A percentile compares a stretch with the other conserved stretches of the same genome.
Evolutionary conservation across 37 sponge, comb jelly and placozoan species (phyloP).

Genomic region (Axinella damicornis): DNA sequence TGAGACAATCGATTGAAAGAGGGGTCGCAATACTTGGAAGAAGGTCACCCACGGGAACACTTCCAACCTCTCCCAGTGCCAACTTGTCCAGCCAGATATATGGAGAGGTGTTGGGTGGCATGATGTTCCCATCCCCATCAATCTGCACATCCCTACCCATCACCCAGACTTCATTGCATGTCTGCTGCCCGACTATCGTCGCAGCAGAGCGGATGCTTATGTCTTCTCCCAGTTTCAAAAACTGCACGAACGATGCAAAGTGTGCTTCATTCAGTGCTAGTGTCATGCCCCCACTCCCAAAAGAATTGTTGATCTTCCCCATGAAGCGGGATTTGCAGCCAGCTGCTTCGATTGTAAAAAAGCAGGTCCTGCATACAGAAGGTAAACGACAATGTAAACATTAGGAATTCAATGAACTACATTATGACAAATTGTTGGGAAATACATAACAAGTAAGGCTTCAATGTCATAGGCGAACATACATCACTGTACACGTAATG

Average conservation of each 20-base stretch:
- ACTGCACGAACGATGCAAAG: slow-evolving; percentile 1
- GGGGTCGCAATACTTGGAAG: not conserved
- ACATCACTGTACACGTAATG: no score
- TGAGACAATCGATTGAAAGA: not conserved
- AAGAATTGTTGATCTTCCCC: slow-evolving; percentile 9
- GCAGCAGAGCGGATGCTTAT: not conserved
- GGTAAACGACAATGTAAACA: not conserved
- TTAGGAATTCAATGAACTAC: no score
- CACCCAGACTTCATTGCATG: not conserved
- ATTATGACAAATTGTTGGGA: no score
- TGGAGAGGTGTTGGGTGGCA: not conserved
- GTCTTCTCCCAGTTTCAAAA: not conserved
- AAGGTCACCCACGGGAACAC: not conserved
- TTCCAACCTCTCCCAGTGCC: not conserved
- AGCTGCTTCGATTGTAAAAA: slow-evolving; percentile 18
- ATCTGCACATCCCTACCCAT: not conserved
- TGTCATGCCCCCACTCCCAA: slow-evolving; percentile 29
- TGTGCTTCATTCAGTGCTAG: slow-evolving; percentile 14
- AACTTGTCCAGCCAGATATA: slow-evolving; percentile 14
- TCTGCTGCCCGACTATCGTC: not conserved
- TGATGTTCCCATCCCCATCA: not conserved
- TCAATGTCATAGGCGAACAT: no score
- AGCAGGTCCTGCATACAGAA: slow-evolving; percentile 8
- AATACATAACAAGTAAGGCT: no score
- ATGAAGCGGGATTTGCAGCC: slow-evolving; percentile 4